Conservation (phyloP, 30 jellyfish, hydroid and myxozoan genomes). For the Hydractinia symbiolongicarpus region DNA sequence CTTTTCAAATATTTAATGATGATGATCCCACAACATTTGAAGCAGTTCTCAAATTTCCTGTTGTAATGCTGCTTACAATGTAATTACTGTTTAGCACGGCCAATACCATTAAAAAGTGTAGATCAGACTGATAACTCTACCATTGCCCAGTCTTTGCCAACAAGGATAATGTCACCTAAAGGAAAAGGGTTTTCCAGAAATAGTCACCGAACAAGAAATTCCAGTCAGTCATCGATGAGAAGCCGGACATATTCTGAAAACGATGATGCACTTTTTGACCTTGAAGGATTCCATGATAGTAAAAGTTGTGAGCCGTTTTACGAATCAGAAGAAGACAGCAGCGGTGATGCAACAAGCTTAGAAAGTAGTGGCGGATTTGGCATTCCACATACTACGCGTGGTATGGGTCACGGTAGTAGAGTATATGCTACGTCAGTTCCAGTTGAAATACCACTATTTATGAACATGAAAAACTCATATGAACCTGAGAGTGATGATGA, state of each 20-base stretch:
- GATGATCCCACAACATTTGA: background rate
- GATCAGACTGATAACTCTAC: slow-evolving; percentile 11
- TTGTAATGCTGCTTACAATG: background rate
- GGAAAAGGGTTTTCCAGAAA: background rate
- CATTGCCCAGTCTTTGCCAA: slow-evolving; percentile 21
- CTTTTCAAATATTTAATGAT: too few species aligned
- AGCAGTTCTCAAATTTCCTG: background rate
- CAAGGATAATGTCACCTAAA: background rate
- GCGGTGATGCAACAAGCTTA: slow-evolving; percentile 92
- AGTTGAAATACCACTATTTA: slow-evolving; percentile 63
- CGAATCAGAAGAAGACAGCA: slow-evolving; percentile 94
- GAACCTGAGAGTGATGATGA: slow-evolving; percentile 40
- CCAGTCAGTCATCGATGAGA: slow-evolving; percentile 20
- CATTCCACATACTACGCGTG: slow-evolving; percentile 38
- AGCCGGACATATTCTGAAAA: slow-evolving; percentile 36
- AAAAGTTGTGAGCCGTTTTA: slow-evolving; percentile 73
- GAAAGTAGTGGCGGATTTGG: slow-evolving; percentile 91
- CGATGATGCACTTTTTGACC: slow-evolving; percentile 82
- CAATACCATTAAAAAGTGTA: slow-evolving; percentile 2
- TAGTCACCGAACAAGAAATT: slow-evolving; percentile 6
- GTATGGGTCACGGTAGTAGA: slow-evolving; percentile 54
- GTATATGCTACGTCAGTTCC: slow-evolving; percentile 98
- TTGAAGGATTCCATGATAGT: slow-evolving; percentile 88
- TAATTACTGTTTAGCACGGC: background rate
- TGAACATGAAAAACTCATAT: slow-evolving; percentile 24